Percentiles rank a stretch among this genome's conserved stretches.
These are phyloP conservation scores for Netelia virgata DNA, from an alignment of 2,888 invertebrate genomes.

Conservation along the genomic window DNA sequence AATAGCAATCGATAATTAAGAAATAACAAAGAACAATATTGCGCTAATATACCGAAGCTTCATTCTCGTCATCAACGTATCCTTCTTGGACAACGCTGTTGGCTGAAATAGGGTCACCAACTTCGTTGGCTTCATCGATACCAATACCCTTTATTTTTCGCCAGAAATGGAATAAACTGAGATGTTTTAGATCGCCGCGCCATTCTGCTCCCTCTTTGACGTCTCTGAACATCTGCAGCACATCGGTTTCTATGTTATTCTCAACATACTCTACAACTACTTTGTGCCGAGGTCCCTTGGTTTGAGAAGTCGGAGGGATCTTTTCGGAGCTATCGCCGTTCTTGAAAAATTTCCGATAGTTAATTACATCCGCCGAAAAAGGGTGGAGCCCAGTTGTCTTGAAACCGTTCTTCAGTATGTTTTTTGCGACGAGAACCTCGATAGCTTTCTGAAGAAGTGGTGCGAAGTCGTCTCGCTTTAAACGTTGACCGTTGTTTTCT, in stretches of 20 bases:
- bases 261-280: constrained; percentile 35
- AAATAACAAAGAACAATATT: constrained; percentile 39
- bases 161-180: constrained; percentile 68
- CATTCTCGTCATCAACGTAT: constrained; percentile 24
- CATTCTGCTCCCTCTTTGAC: constrained; percentile 49
- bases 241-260: constrained; percentile 33
- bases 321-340: constrained; percentile 53
- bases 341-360: constrained; percentile 58
- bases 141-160: constrained; percentile 60
- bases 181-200: constrained; percentile 59
- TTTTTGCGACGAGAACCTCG: constrained; percentile 62
- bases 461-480: constrained; percentile 76
- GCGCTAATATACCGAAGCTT: constrained; percentile 34
- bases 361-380: constrained; percentile 65
- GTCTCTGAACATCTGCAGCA: constrained; percentile 46
- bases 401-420: constrained; percentile 74
- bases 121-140: constrained; percentile 29
- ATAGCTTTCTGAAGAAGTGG: constrained; percentile 73
- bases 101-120: neutral
- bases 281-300: neutral
- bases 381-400: constrained; percentile 74
- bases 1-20: constrained; percentile 41
- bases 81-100: constrained; percentile 37
- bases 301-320: constrained; percentile 36
- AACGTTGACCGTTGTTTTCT: constrained; percentile 69